A percentile compares a stretch with the other conserved stretches of the same genome.
phyloP scores from a whole-genome alignment of 2,797 vertebrate species.

The Dermochelys coriacea region DNA sequence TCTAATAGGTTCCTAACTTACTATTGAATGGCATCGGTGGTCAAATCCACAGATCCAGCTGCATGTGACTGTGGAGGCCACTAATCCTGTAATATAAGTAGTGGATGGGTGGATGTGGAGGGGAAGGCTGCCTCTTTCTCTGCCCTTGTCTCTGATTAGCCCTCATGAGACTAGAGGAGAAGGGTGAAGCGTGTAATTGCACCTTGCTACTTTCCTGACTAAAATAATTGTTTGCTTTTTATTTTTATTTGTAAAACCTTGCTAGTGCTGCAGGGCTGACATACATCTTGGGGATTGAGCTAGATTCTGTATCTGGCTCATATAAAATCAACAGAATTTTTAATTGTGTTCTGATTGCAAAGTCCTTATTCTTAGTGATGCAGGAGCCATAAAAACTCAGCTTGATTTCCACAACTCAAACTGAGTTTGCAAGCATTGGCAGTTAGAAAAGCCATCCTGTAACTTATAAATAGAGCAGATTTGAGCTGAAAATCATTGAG shows the following conservation, averaged over 20 bases:
- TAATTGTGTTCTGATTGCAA: not conserved
- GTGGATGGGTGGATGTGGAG: not conserved
- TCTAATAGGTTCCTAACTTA: rapidly evolving
- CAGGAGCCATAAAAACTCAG: not conserved
- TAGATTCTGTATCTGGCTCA: not conserved
- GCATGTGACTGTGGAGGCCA: rapidly evolving
- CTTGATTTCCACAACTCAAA: not conserved
- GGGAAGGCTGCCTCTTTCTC: not conserved
- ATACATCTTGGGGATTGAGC: not conserved
- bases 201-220: not conserved
- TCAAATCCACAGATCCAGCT: not conserved
- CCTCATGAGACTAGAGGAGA: not conserved
- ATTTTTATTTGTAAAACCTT: not conserved
- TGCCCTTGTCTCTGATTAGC: not conserved
- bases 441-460: not conserved
- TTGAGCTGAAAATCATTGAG: not conserved
- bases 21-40: not conserved
- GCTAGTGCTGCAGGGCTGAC: not conserved
- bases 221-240: not conserved
- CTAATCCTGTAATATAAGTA: not conserved
- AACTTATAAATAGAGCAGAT: not conserved
- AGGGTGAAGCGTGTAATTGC: not conserved
- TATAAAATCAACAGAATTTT: not conserved
- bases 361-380: not conserved
- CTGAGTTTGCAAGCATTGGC: not conserved